Conservation (phyloP, 2,113 vertebrate genomes). For the Oreocharis arfaki region DNA sequence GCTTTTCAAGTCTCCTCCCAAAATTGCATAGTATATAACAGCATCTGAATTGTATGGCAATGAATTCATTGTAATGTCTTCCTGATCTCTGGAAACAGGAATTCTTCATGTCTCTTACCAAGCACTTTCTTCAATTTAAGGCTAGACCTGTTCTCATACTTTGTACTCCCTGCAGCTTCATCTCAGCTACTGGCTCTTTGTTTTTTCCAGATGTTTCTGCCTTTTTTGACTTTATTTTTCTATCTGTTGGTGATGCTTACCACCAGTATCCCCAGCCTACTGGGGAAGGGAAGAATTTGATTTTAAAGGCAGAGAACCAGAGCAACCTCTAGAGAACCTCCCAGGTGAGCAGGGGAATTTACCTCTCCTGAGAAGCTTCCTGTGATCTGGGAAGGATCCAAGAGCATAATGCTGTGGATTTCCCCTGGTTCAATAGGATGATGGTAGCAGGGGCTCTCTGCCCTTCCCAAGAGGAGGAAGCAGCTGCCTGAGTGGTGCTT, state of each 20-base stretch:
- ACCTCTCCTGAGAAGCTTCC: neutral
- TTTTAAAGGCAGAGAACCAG: neutral
- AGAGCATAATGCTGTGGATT: neutral
- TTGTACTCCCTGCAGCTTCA: neutral
- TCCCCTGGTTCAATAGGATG: neutral
- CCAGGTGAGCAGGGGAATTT: neutral
- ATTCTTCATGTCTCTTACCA: neutral
- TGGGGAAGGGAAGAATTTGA: neutral
- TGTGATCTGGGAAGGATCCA: neutral
- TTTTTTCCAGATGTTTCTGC: neutral
- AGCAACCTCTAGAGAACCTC: neutral
- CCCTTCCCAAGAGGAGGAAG: neutral
- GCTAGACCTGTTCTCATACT: neutral
- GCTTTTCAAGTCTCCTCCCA: neutral
- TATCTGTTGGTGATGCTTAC: neutral
- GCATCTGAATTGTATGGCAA: neutral
- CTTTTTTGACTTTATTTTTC: neutral
- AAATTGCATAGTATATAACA: accelerated
- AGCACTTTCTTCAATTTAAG: neutral
- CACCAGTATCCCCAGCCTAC: neutral
- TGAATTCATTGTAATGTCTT: neutral
- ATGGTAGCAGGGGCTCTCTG: neutral
- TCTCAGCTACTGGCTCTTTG: neutral
- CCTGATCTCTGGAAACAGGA: neutral
- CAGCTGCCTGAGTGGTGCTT: neutral